These are phyloP conservation scores for Papilio helenus DNA, from an alignment of 1,140 invertebrate genomes.

Conservation along the genomic window DNA sequence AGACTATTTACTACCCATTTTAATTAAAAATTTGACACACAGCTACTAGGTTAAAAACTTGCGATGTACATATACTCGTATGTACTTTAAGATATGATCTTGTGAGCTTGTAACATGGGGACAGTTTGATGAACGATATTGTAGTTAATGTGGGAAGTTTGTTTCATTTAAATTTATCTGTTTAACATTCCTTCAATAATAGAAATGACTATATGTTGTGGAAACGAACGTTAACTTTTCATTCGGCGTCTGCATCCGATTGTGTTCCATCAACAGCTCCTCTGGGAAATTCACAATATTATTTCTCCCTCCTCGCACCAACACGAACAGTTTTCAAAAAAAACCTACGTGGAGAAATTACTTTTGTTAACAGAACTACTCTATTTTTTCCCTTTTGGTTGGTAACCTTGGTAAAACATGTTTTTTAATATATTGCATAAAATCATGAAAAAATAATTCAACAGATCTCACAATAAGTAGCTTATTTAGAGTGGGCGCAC, in stretches of 20 bases:
- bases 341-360: neutral
- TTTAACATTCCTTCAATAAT: neutral
- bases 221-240: neutral
- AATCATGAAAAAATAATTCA: no score
- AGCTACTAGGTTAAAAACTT: no score
- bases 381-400: neutral
- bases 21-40: no score
- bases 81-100: no score
- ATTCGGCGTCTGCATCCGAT: constrained; percentile 17
- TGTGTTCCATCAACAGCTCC: constrained; percentile 12
- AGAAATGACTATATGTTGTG: neutral
- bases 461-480: no score
- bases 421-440: neutral
- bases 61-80: no score
- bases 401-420: neutral
- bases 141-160: no score
- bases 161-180: no score
- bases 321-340: neutral
- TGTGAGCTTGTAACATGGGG: no score
- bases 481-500: no score
- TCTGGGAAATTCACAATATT: constrained; percentile 21
- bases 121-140: no score
- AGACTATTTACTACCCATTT: no score
- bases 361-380: neutral
- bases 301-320: neutral